Conservation (phyloP, 2,888 invertebrate genomes). For the Galerucella pusilla region DNA sequence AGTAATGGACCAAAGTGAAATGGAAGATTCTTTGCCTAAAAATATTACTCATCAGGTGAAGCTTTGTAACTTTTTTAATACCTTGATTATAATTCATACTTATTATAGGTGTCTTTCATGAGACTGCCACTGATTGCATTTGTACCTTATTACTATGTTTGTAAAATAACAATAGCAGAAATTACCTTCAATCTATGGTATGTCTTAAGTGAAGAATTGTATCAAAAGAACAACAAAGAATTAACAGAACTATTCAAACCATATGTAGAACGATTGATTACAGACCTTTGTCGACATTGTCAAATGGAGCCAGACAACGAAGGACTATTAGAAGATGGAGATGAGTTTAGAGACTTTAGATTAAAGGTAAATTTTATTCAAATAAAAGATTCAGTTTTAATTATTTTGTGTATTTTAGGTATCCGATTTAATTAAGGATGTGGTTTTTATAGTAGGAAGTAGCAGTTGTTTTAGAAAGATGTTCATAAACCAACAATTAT, state of each 20-base stretch:
- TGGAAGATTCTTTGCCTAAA: no score
- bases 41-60: conserved; percentile 38
- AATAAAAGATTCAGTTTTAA: background rate
- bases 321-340: conserved; percentile 83
- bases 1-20: no score
- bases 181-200: conserved; percentile 99
- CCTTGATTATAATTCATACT: background rate
- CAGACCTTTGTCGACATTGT: conserved; percentile 89
- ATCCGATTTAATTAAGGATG: conserved; percentile 94
- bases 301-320: conserved; percentile 97
- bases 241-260: conserved; percentile 88
- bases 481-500: conserved; percentile 80
- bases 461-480: conserved; percentile 92
- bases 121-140: conserved; percentile 90
- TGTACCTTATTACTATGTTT: conserved; percentile 87
- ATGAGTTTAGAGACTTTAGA: conserved; percentile 88
- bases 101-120: conserved; percentile 72
- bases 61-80: no score
- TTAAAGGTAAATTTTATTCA: conserved; percentile 17
- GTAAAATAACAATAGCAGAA: conserved; percentile 79
- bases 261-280: conserved; percentile 89
- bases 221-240: conserved; percentile 84
- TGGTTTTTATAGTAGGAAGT: conserved; percentile 95
- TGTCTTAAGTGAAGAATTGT: conserved; percentile 91
- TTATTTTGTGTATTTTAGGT: conserved; percentile 70